Base-by-base conservation (phyloP, 2,113 vertebrate species). In the Ceratotherium simum region DNA sequence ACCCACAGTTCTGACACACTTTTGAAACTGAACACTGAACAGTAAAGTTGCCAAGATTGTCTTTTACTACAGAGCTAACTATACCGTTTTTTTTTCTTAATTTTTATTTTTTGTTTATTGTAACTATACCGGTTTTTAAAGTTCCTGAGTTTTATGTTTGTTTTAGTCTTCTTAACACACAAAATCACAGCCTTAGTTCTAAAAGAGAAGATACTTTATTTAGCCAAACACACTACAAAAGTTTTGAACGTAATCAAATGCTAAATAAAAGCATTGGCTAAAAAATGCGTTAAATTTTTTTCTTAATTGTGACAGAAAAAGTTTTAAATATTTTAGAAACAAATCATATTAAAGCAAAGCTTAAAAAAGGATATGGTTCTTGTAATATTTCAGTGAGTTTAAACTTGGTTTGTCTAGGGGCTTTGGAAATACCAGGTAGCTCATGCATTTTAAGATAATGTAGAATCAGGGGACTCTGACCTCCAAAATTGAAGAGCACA, bases 281-380 rank as follows among this genome's bases (percentile, higher is more conserved):
- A 98, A 98, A 96, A 98, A 95, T 42, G 31, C 42, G 96, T 81
- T 98, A 42, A 93, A 29, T 4, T 75, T 97, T 95, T 93, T 42
- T 17, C 39, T 96, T 93, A 95, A 95, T 75, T 98, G 86, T 94
- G 72, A 86, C 48, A 86, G 86, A 85, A 64, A 80, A 36, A 6
- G 27, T 96, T 98, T 93, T 97, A 80, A 95, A 82, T 48, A 96
- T 86, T 95, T 95, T 98, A 91, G 90, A 97, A 97, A 94, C 67
- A 79, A 76, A 89, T 69, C 64, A 87, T 95, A 95, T 93, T 96
- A 98, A 75, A 90, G 91, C 8, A 60, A 56, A 91, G 4, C 23
- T 90, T 96, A 84, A 92, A 97, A 98, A 99, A 98, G 98, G 98
- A 98, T 98, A 98, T 83, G 85, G 79, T 39, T 98, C 91, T 62